These are phyloP conservation scores for Aphelenchoides fujianensis DNA, from an alignment of 1,140 invertebrate species.

Conservation along the genomic window DNA sequence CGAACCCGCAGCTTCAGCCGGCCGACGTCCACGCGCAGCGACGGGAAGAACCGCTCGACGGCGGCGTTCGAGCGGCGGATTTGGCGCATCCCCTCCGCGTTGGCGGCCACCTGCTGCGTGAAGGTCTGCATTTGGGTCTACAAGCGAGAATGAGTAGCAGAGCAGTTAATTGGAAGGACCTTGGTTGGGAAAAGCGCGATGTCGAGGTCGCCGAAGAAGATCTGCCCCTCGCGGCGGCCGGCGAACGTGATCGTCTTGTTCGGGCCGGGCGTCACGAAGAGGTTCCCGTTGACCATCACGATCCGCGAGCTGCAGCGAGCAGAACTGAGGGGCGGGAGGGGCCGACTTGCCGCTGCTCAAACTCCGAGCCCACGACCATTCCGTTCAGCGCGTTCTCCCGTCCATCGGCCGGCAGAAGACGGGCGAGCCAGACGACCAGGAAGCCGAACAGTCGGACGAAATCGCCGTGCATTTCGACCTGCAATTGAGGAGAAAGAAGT, in stretches of 20 bases:
- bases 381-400: too few species aligned
- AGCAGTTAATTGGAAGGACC: neutral
- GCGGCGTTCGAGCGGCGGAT: neutral
- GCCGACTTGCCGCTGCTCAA: too few species aligned
- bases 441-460: too few species aligned
- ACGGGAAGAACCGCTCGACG: neutral
- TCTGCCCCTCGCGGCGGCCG: neutral
- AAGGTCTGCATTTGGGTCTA: neutral
- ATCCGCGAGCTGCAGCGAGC: conserved; percentile 38
- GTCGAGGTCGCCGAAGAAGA: neutral
- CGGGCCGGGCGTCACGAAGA: conserved; percentile 35
- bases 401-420: too few species aligned
- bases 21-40: neutral
- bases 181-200: neutral
- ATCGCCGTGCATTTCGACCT: too few species aligned
- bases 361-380: too few species aligned
- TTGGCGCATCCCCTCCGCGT: neutral
- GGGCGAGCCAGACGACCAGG: too few species aligned
- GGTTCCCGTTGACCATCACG: conserved; percentile 44
- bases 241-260: conserved; percentile 43
- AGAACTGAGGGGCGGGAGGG: too few species aligned
- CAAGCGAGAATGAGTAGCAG: neutral
- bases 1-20: neutral
- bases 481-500: too few species aligned
- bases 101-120: neutral